Percentiles rank a stretch among this genome's conserved stretches.
Evolutionary conservation across 2,113 vertebrate genomes (phyloP).

Genomic region (Nothoprocta perdicaria): DNA sequence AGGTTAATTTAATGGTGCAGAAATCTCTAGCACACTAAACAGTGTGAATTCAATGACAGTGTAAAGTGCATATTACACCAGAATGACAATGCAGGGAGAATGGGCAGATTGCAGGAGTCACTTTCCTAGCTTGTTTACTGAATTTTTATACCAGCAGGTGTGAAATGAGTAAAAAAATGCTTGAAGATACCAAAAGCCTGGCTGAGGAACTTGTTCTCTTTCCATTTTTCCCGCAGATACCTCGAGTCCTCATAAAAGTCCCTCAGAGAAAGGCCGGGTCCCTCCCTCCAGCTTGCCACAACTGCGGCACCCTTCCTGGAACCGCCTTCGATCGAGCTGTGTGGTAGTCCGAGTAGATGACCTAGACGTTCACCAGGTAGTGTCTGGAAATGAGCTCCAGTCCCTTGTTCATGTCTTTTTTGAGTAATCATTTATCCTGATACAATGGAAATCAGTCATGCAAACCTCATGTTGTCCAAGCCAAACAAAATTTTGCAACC

Average conservation of each 20-base stretch:
- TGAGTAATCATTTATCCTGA: not conserved
- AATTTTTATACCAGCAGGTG: not conserved
- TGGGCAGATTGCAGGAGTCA: not conserved
- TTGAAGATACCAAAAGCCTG: not conserved
- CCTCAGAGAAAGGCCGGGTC: slow-evolving; percentile 48
- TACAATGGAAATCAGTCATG: fast-evolving
- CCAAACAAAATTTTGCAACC: not conserved
- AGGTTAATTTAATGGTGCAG: not conserved
- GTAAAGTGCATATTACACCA: not conserved
- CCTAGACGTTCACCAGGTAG: slow-evolving; percentile 93
- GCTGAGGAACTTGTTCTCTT: not conserved
- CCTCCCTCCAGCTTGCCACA: slow-evolving; percentile 24
- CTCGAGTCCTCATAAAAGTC: slow-evolving; percentile 68
- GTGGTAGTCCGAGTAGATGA: slow-evolving; percentile 91
- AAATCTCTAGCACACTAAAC: not conserved
- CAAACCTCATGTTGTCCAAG: fast-evolving
- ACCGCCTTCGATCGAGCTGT: slow-evolving; percentile 92
- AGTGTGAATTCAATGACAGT: not conserved
- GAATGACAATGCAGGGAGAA: not conserved
- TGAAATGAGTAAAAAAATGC: not conserved
- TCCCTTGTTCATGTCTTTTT: no score
- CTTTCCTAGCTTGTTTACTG: not conserved
- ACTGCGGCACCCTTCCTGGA: slow-evolving; percentile 76
- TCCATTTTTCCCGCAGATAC: slow-evolving; percentile 19
- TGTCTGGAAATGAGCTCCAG: not conserved